Percentiles rank a stretch among this genome's conserved stretches.
phyloP scores from a whole-genome alignment of 2,113 vertebrate genomes.

The Enhydra lutris region DNA sequence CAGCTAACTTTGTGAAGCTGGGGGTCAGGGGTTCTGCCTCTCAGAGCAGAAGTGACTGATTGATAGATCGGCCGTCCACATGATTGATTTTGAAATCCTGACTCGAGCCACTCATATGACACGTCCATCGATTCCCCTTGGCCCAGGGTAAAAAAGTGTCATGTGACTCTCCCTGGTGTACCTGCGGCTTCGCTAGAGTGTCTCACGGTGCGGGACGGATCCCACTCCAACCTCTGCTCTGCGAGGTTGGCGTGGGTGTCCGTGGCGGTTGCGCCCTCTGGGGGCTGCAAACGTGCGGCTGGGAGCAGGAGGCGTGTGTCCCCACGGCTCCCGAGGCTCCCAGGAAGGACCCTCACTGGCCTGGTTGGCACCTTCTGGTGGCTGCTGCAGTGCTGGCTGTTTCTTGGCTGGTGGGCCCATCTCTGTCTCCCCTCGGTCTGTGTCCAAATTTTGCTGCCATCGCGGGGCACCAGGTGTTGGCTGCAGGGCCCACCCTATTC shows the following conservation, averaged over 20 bases:
- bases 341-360: background rate
- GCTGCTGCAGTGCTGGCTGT: background rate
- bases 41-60: background rate
- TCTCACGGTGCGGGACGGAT: fast-evolving
- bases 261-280: fast-evolving
- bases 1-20: background rate
- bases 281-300: fast-evolving
- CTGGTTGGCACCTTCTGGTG: too few relatives aligned
- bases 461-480: background rate
- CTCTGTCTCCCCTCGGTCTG: background rate
- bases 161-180: too few relatives aligned
- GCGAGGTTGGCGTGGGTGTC: fast-evolving
- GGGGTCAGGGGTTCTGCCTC: background rate
- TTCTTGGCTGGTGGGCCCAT: background rate
- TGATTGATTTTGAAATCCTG: background rate
- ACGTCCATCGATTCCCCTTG: fast-evolving
- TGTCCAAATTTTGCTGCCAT: background rate
- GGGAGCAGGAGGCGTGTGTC: fast-evolving
- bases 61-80: fast-evolving
- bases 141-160: fast-evolving
- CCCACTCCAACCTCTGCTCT: fast-evolving
- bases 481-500: too few relatives aligned
- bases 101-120: fast-evolving
- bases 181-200: background rate
- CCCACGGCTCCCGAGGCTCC: background rate